A percentile compares a stretch with the other conserved stretches of the same genome.
phyloP scores from a whole-genome alignment of 2,113 vertebrate genomes.

The Tragelaphus strepsiceros region DNA sequence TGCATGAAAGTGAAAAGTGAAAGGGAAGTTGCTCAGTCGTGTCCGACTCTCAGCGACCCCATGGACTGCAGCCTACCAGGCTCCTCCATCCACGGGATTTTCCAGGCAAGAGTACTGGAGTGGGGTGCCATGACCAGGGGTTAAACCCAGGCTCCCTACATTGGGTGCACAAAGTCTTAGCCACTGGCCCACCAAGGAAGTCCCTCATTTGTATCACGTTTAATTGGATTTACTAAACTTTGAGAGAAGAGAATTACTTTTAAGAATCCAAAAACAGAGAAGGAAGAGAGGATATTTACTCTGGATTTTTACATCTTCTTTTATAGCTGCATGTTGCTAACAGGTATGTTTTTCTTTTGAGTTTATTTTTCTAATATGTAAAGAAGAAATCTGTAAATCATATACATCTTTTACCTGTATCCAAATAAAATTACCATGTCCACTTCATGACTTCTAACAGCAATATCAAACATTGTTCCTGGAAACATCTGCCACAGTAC shows the following conservation, averaged over 20 bases:
- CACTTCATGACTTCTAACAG: not conserved
- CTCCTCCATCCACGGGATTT: too few species aligned
- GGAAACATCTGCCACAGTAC: not conserved
- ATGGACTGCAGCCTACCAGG: too few species aligned
- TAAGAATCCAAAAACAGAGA: not conserved
- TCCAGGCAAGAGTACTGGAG: too few species aligned
- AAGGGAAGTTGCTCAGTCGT: too few species aligned
- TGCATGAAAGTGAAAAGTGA: too few species aligned
- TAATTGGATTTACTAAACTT: not conserved
- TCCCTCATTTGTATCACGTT: not conserved
- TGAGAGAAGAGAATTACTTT: not conserved
- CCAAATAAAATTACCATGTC: not conserved
- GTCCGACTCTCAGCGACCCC: too few species aligned
- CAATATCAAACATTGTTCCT: not conserved
- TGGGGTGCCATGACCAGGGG: not conserved
- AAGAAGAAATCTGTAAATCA: not conserved
- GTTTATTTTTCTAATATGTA: not conserved
- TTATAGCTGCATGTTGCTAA: not conserved
- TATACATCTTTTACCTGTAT: not conserved
- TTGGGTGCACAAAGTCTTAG: not conserved
- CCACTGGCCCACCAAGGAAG: not conserved
- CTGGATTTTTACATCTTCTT: not conserved
- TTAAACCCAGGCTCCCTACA: not conserved
- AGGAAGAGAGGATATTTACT: not conserved
- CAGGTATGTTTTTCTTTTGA: not conserved